Evolutionary conservation across 2,113 vertebrate genomes (phyloP).

Genomic region (Heptranchias perlo): DNA sequence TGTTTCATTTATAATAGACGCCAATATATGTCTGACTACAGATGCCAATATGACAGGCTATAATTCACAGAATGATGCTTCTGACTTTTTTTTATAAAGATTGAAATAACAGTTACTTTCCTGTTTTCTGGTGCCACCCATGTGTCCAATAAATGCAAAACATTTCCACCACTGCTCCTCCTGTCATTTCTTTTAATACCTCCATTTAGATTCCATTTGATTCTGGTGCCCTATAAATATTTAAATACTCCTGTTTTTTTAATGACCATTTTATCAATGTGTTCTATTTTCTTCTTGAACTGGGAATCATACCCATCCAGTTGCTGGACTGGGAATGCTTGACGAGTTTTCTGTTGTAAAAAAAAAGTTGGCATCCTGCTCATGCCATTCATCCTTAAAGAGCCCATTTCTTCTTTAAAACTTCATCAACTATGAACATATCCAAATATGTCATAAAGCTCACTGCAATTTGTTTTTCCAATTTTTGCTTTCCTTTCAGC

Average conservation of each 20-base stretch:
- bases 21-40: neutral
- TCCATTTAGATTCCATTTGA: no score
- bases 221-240: no score
- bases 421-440: neutral
- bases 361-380: neutral
- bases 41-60: neutral
- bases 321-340: neutral
- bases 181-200: no score
- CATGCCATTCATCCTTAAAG: neutral
- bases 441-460: neutral
- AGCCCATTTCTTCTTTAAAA: neutral
- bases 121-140: neutral
- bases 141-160: neutral
- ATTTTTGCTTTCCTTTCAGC: neutral
- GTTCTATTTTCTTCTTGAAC: neutral
- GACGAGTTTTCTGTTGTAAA: neutral
- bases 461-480: neutral
- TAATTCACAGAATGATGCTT: neutral
- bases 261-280: neutral
- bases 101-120: neutral
- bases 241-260: neutral
- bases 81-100: neutral
- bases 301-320: neutral
- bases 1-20: neutral
- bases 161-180: neutral